Evolutionary conservation across 1,140 invertebrate genomes (phyloP), one percentile per base, ranked within the genome.

Genomic region (Leptopilina boulardi): DNA sequence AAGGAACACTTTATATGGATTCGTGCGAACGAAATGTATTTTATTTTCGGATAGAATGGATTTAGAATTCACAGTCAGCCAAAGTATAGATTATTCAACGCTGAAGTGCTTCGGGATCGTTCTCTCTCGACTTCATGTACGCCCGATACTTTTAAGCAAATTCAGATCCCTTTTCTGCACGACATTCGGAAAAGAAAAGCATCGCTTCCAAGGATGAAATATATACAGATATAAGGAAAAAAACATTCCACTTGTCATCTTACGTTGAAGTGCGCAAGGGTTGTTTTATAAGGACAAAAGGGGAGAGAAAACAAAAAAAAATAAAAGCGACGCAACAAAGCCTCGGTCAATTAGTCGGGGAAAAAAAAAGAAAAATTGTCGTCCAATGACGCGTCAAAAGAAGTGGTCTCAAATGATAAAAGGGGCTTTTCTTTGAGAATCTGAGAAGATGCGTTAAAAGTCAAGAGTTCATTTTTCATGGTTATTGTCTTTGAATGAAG

Each of bases 41-140:
- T 66, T 66, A 66, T 66, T n/a, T 66, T 34, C 13, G 59, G 26
- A 66, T 66, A 34, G 59, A 66, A 30, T 66, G 59, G 59, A 66
- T 66, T 66, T 66, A 66, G 13, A 66, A 66, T 66, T 66, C 59
- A 66, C 59, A 66, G 59, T 66, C 59, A 66, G 59, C 59, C 56
- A 66, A 30, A 66, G 26, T 66, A 66, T 66, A 66, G 59, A 66
- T 66, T 66, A 66, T 66, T 66, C 59, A 66, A 30, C 26, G 23
- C 23, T 66, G 23, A 30, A 66, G 59, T 66, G 59, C 59, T 66
- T 66, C 26, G 59, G 26, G 15, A 66, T 66, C 59, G 59, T 66
- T 38, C 34, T 34, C 59, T 66, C 59, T 66, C 59, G 23, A 66
- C 26, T 66, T 51, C 47, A 26, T 66, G 59, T 66, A 66, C 9